These are phyloP conservation scores for Gambusia holbrooki DNA, from an alignment of 2,113 vertebrate species.

Conservation along the genomic window DNA sequence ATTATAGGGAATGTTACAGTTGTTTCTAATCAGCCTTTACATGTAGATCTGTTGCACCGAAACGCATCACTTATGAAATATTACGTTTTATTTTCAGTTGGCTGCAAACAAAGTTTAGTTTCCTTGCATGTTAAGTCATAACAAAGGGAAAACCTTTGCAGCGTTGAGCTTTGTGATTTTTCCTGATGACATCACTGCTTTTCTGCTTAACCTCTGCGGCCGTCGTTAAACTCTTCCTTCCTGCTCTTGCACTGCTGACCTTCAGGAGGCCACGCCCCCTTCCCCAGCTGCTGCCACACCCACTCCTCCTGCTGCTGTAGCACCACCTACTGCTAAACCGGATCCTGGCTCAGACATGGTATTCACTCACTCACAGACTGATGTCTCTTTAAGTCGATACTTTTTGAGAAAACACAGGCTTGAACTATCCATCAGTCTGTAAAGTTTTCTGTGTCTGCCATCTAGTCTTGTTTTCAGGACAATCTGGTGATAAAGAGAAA, in stretches of 20 bases:
- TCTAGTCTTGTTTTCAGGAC: too few relatives aligned
- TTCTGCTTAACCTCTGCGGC: constrained; percentile 27
- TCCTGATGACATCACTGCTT: constrained; percentile 7
- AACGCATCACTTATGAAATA: too few relatives aligned
- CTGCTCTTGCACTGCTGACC: constrained; percentile 29
- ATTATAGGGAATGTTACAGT: not conserved
- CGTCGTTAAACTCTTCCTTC: constrained; percentile 32
- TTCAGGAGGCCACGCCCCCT: constrained; percentile 57
- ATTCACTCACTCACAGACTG: constrained; percentile 36
- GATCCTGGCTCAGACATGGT: constrained; percentile 55
- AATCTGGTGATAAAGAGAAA: too few relatives aligned
- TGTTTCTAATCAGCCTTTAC: too few relatives aligned
- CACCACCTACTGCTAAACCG: constrained; percentile 40
- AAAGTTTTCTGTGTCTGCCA: not conserved
- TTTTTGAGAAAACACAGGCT: not conserved
- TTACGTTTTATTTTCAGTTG: too few relatives aligned
- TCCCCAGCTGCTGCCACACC: constrained; percentile 36
- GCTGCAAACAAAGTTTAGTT: too few relatives aligned
- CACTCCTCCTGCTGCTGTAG: constrained; percentile 33
- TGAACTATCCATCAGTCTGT: not conserved
- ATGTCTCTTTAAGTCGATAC: not conserved
- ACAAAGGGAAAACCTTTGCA: not conserved
- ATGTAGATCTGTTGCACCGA: too few relatives aligned
- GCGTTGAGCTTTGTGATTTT: not conserved
- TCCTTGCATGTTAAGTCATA: too few relatives aligned